phyloP scores from a whole-genome alignment of 2,113 vertebrate genomes.

The Oreochromis aureus region DNA sequence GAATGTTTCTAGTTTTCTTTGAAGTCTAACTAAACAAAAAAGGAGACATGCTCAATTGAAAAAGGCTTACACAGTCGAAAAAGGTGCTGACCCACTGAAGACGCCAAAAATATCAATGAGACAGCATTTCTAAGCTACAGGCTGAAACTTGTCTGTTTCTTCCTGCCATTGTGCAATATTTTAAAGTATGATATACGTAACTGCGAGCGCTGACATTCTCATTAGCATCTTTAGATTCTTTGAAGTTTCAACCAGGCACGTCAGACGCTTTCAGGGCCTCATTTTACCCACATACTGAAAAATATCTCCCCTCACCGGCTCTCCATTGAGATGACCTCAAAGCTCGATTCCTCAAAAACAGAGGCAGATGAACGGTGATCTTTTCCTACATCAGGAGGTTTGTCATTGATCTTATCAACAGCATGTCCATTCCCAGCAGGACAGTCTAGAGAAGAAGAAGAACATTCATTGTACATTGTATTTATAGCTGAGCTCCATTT shows the following conservation, averaged over 20 bases:
- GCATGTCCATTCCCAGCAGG: slow-evolving; percentile 25
- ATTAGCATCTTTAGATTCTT: background rate
- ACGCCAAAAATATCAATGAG: background rate
- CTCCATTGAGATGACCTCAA: slow-evolving; percentile 70
- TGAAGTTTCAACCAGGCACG: background rate
- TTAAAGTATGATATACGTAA: background rate
- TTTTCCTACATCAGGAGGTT: background rate
- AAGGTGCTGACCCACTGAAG: background rate
- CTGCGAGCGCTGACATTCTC: background rate
- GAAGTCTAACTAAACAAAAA: background rate
- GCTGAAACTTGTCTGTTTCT: background rate
- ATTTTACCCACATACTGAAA: background rate
- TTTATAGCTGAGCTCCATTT: background rate
- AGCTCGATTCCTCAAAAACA: slow-evolving; percentile 48
- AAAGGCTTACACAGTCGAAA: background rate
- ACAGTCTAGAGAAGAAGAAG: slow-evolving; percentile 23
- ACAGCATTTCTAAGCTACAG: background rate
- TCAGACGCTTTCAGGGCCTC: background rate
- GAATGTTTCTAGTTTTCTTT: background rate
- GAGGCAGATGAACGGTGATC: background rate
- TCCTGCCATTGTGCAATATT: background rate
- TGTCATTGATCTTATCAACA: background rate
- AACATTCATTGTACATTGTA: background rate
- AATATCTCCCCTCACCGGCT: slow-evolving; percentile 44
- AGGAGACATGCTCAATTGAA: background rate